phyloP scores from a whole-genome alignment of 2,888 invertebrate species.

The Tenthredo mesomela region DNA sequence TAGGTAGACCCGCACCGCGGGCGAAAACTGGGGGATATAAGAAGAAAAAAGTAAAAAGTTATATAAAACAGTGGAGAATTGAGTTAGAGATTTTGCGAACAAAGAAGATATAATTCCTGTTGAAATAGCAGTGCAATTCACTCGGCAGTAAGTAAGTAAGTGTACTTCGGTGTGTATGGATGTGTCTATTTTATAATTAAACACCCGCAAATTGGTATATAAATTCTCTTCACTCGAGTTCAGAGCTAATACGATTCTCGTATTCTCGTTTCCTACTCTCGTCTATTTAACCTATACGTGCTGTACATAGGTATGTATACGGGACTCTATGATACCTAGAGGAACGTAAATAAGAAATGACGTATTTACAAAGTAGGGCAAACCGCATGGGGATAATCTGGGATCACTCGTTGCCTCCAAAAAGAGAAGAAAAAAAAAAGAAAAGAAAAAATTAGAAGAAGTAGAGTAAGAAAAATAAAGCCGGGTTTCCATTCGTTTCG shows the following conservation, averaged over 20 bases:
- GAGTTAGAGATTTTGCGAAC: background rate
- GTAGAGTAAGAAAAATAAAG: background rate
- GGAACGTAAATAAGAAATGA: conserved; percentile 3
- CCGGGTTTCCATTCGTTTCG: background rate
- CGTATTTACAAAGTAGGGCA: conserved; percentile 9
- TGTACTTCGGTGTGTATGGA: background rate
- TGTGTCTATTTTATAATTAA: conserved; percentile 21
- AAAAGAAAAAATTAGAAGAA: background rate
- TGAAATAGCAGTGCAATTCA: background rate
- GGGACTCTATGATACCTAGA: background rate
- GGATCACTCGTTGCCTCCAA: background rate
- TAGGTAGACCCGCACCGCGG: background rate
- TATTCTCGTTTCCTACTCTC: background rate
- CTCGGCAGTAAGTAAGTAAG: background rate
- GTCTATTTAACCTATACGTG: background rate
- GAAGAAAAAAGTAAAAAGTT: background rate
- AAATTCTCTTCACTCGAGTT: background rate
- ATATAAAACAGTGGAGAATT: background rate
- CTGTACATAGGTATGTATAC: background rate
- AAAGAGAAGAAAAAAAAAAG: too few species aligned
- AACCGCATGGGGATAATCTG: background rate
- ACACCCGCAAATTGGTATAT: background rate
- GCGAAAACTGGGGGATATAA: background rate
- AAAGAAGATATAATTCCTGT: background rate
- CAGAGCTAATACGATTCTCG: background rate